Evolutionary conservation across 2,888 invertebrate species (phyloP), one percentile per base, ranked within the genome.

Genomic region (Eristalis intricaria): DNA sequence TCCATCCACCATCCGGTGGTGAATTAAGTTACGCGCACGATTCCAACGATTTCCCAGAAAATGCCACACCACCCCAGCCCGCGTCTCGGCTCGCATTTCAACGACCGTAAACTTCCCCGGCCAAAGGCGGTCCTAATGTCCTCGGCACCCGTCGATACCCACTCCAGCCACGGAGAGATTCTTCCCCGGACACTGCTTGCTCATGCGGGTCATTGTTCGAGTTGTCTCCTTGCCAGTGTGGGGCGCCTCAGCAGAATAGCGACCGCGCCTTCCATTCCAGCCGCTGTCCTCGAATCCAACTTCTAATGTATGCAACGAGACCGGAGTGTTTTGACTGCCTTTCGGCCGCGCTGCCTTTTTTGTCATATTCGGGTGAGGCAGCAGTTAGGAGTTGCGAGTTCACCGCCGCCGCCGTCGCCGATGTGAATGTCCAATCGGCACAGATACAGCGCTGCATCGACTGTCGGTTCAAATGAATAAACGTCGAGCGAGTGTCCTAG

Each of bases 341-440:
- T 80, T 76, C 75, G 68, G 74, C 86, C 61, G 78, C 74, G 69
- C 78, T 69, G 79, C 79, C 80, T 84, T 88, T 43, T 84, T 84
- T 88, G 88, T 88, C 80, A 88, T 88, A 84, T 88, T 84, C 84
- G 84, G 88, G 88, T 77, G 88, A 84, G 88, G 84, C 88, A 87
- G 68, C 56, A 75, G 71, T 38, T 73, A 61, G 66, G 43, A 76
- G 73, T 71, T 75, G n/a, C 56, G n/a, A 4, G 50, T 15, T 8
- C 50, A 1, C 50, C 50, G 13, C 73, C 70, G 68, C 26, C 26
- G 26, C 50, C 50, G 13, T 69, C 70, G 68, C 26, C 26, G 26
- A 84, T 80, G 83, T 84, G 84, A 84, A 84, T 84, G 84, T 84
- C 77, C 84, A 84, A 87, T 66, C 73, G 81, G 19, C 77, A 43